Evolutionary conservation across 35 echinoderm and acorn worm species (phyloP), one percentile per base, ranked within the genome.

Genomic region (Holothuria glaberrima): DNA sequence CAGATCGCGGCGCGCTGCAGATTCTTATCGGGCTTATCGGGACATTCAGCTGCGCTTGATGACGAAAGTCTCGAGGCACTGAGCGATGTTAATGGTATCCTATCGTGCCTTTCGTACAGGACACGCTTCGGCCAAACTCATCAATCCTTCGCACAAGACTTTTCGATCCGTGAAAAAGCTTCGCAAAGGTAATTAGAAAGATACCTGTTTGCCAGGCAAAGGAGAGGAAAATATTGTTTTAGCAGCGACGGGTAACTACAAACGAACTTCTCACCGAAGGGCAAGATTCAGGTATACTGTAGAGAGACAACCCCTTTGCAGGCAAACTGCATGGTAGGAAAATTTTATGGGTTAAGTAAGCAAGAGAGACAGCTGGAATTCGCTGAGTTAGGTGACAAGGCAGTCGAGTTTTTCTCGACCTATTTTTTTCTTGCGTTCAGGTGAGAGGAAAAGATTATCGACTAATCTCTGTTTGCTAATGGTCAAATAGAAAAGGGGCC

Each of bases 391-490:
- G 20, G 74, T 48, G 36, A 14, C 36, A 16, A 78, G 50, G 50
- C 50, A 54, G 50, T 54, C 50, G 12, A 54, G 50, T 54, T 54
- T n/a, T 54, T 54, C 50, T 54, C 74, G 74, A 78, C 74, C 74
- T 78, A 78, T 38, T 78, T 78, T n/a, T 35, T 48, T 21, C 38
- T 54, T 28, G n/a, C 30, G 69, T 7, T 73, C 69, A 73, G 69
- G 69, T 73, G 69, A 73, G 38, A 73, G 38, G 69, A 73, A 78
- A 24, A 78, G 38, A 78, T 78, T 78, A 78, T 78, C 74, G 74
- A 78, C 35, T 78, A 78, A 78, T 78, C 74, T 78, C 50, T 78
- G 74, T 48, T 78, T 78, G 74, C 74, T 78, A 78, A 48, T 48
- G 74, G 74, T 78, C 50, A 78, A 78, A 78, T 48, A 24, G 21